Percentiles rank a stretch among this genome's conserved stretches.
These are phyloP conservation scores for Megaptera novaeangliae DNA, from an alignment of 2,113 vertebrate species.

Conservation along the genomic window DNA sequence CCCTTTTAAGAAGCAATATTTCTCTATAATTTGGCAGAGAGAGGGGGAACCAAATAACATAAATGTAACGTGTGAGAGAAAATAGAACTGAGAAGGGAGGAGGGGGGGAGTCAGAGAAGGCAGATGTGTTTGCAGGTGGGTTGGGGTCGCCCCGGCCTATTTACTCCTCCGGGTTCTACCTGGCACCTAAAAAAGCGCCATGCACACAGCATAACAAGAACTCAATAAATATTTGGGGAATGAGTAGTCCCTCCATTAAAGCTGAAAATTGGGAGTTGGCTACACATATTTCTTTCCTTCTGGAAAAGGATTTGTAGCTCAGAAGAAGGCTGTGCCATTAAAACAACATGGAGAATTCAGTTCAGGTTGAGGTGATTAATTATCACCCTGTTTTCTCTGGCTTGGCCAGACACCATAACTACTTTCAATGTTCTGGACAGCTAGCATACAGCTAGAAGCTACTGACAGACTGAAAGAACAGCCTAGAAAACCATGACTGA, in stretches of 20 bases:
- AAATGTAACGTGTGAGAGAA: not conserved
- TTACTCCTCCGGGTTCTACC: not conserved
- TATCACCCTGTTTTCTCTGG: constrained; percentile 48
- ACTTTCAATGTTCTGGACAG: not conserved
- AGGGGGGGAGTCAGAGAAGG: not conserved
- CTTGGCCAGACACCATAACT: constrained; percentile 12
- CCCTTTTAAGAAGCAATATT: not conserved
- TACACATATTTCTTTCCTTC: constrained; percentile 30
- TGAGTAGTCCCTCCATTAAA: constrained; percentile 23
- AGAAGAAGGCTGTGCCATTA: constrained; percentile 25
- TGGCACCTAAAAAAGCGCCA: not conserved
- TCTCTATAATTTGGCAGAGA: not conserved
- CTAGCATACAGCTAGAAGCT: not conserved
- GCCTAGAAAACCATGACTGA: constrained; percentile 2
- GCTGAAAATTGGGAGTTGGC: not conserved
- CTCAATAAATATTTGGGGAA: not conserved
- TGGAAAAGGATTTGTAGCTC: constrained; percentile 11
- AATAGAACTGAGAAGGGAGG: not conserved
- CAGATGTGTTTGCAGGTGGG: not conserved
- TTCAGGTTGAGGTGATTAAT: constrained; percentile 43
- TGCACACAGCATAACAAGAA: not conserved
- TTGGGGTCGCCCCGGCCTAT: too few relatives aligned
- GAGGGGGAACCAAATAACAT: not conserved
- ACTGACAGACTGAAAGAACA: not conserved
- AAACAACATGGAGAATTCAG: constrained; percentile 27